Evolutionary conservation across 2,888 invertebrate species (phyloP).

Genomic region (Troides aeacus): DNA sequence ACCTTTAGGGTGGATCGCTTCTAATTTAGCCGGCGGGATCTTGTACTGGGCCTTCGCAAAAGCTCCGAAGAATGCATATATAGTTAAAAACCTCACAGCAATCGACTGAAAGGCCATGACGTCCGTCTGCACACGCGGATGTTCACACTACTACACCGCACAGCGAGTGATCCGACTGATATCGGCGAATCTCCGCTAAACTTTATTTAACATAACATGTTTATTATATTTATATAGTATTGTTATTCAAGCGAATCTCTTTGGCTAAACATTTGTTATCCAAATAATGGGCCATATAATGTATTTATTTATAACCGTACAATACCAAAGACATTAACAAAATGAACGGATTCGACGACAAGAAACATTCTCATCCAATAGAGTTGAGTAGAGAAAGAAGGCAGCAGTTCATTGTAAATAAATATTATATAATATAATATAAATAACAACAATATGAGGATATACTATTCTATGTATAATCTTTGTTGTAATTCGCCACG

Average conservation of each 20-base stretch:
- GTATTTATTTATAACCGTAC: too few species aligned
- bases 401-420: too few species aligned
- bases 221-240: neutral
- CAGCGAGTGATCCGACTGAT: neutral
- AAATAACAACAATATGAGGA: too few species aligned
- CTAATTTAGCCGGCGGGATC: constrained; percentile 18
- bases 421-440: too few species aligned
- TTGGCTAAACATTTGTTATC: too few species aligned
- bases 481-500: too few species aligned
- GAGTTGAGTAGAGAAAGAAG: too few species aligned
- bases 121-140: constrained; percentile 2
- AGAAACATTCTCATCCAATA: too few species aligned
- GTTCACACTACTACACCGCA: neutral
- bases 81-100: neutral
- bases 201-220: neutral
- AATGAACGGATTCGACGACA: too few species aligned
- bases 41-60: constrained; percentile 14
- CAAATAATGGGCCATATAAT: too few species aligned
- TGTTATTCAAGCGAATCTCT: neutral
- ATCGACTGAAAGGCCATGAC: constrained; percentile 17
- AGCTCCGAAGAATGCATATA: constrained; percentile 9
- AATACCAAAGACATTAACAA: too few species aligned
- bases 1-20: constrained; percentile 24
- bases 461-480: too few species aligned
- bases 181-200: neutral